phyloP scores from a whole-genome alignment of 2,797 vertebrate species.

The Antrozous pallidus region DNA sequence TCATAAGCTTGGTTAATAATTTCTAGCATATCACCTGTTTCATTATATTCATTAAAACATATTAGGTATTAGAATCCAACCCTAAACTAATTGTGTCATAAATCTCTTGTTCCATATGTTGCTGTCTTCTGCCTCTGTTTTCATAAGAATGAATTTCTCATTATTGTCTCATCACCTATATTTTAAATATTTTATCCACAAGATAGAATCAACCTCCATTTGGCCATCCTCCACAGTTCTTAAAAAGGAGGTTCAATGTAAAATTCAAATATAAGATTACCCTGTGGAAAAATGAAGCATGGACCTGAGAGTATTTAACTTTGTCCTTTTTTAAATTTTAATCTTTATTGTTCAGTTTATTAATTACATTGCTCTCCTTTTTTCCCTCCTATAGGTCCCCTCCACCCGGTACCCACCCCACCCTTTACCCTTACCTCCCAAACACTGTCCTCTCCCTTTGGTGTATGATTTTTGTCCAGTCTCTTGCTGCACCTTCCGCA shows the following conservation, averaged over 20 bases:
- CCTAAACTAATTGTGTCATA: neutral
- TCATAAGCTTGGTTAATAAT: neutral
- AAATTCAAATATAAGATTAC: neutral
- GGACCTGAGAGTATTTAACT: neutral
- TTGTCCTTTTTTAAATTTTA: too few species aligned
- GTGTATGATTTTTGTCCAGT: too few species aligned
- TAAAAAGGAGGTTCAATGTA: slow-evolving; percentile 17
- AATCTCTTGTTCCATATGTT: neutral
- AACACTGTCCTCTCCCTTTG: too few species aligned
- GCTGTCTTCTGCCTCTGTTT: neutral
- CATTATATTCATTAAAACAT: neutral
- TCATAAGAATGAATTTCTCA: neutral
- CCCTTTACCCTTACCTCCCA: too few species aligned
- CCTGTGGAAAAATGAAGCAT: neutral
- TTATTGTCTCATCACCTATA: neutral
- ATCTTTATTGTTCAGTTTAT: too few species aligned
- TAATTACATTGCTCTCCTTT: too few species aligned
- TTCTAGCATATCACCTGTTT: neutral
- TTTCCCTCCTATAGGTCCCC: too few species aligned
- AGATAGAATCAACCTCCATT: neutral
- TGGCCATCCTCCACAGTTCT: neutral
- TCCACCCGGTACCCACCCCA: too few species aligned
- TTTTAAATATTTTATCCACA: neutral
- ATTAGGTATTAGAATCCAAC: neutral
- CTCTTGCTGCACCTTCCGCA: too few species aligned